A percentile compares a stretch with the other conserved stretches of the same genome.
Evolutionary conservation across 2,797 vertebrate species (phyloP).

Genomic region (Argentina silus): DNA sequence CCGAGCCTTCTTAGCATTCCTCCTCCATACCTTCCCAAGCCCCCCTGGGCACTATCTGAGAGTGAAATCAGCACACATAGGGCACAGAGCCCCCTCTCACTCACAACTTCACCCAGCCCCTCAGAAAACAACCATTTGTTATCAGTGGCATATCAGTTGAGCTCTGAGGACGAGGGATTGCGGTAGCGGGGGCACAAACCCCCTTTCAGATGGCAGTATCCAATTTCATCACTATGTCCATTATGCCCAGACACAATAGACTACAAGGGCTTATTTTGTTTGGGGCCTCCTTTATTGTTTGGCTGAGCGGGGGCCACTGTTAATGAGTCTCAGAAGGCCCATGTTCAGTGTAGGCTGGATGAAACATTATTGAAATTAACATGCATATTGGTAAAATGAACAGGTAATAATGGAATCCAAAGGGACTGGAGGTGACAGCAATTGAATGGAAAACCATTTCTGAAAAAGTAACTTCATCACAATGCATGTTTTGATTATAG

Average conservation of each 20-base stretch:
- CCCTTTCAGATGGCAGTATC: constrained; percentile 30
- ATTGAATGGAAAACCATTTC: no score
- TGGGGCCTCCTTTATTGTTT: constrained; percentile 26
- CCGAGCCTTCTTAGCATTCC: constrained; percentile 19
- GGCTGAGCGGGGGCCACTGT: not conserved
- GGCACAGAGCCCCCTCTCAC: not conserved
- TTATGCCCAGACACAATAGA: constrained; percentile 41
- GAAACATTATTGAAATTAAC: not conserved
- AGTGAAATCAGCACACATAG: constrained; percentile 1
- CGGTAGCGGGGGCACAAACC: constrained; percentile 15
- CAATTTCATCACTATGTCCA: constrained; percentile 37
- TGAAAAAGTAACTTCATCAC: no score
- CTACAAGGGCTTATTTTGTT: constrained; percentile 33
- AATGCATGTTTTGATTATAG: no score
- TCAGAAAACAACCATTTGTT: constrained; percentile 22
- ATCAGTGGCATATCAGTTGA: constrained; percentile 24
- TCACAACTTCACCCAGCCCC: constrained; percentile 16
- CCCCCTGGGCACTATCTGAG: constrained; percentile 6
- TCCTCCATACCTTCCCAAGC: constrained; percentile 1
- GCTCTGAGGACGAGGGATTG: not conserved
- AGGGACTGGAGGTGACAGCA: not conserved
- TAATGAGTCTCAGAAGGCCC: constrained; percentile 10
- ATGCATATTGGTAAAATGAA: not conserved
- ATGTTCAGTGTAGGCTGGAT: constrained; percentile 6
- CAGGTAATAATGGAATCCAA: not conserved